Evolutionary conservation across 2,888 invertebrate genomes (phyloP).

Genomic region (Chirona hameri): DNA sequence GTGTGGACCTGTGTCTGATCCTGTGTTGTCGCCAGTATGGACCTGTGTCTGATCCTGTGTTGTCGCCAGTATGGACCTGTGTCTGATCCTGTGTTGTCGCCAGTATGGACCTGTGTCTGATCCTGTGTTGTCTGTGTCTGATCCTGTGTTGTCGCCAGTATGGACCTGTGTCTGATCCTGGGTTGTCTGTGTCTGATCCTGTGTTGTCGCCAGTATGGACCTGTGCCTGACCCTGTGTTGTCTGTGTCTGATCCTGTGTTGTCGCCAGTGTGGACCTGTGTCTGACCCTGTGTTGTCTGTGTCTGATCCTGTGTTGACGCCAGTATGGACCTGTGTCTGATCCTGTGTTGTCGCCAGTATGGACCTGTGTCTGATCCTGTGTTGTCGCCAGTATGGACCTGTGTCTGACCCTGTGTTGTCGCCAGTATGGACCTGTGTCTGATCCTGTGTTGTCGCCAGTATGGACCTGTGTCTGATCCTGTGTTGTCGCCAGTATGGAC

Average conservation of each 20-base stretch:
- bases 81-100: too few species aligned
- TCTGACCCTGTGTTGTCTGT: too few species aligned
- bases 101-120: too few species aligned
- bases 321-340: too few species aligned
- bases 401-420: conserved; percentile 42
- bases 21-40: conserved; percentile 53
- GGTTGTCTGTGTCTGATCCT: too few species aligned
- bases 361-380: conserved; percentile 23
- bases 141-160: conserved; percentile 47
- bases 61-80: too few species aligned
- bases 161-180: conserved; percentile 57
- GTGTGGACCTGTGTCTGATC: conserved; percentile 2
- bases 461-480: conserved; percentile 23
- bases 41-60: conserved; percentile 51
- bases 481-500: conserved; percentile 55
- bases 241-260: conserved; percentile 28
- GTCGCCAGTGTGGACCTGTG: conserved; percentile 62
- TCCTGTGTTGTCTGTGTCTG: too few species aligned
- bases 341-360: background rate
- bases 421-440: too few species aligned
- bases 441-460: too few species aligned
- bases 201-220: background rate
- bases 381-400: conserved; percentile 60
- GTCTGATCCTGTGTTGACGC: too few species aligned
- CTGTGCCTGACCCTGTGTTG: too few species aligned